These are phyloP conservation scores for Serilophus lunatus DNA, from an alignment of 2,113 vertebrate species.

Conservation along the genomic window DNA sequence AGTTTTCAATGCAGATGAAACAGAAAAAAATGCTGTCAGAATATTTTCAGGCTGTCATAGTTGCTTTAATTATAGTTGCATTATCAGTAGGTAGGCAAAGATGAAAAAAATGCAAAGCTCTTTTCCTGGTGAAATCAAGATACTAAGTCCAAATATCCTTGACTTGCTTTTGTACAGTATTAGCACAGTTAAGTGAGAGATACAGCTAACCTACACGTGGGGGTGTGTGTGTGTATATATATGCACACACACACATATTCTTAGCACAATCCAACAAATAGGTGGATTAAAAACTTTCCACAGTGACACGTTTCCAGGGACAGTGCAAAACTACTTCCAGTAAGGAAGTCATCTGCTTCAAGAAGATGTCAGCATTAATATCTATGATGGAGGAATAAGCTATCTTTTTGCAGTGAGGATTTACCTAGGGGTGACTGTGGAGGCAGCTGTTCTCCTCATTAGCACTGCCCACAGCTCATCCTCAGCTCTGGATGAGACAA, in stretches of 20 bases:
- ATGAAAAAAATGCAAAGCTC: background rate
- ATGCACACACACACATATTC: accelerated
- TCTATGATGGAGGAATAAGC: background rate
- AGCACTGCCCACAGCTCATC: background rate
- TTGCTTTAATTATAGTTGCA: background rate
- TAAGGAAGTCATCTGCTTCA: background rate
- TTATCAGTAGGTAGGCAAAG: background rate
- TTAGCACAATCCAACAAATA: background rate
- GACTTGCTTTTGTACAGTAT: background rate
- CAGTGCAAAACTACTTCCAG: background rate
- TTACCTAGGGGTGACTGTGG: background rate
- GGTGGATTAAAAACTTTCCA: background rate
- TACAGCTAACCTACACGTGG: background rate
- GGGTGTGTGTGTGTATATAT: accelerated
- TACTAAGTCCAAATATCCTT: background rate
- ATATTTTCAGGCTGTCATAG: background rate
- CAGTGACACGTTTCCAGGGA: accelerated
- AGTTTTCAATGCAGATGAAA: background rate
- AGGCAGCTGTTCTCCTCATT: background rate
- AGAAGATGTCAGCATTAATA: background rate
- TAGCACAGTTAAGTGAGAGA: background rate
- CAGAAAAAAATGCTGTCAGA: background rate
- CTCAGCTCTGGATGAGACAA: background rate
- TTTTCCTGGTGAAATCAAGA: background rate
- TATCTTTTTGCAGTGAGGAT: background rate